phyloP scores from a whole-genome alignment of 2,888 invertebrate genomes.

The Pristionchus fissidentatus region DNA sequence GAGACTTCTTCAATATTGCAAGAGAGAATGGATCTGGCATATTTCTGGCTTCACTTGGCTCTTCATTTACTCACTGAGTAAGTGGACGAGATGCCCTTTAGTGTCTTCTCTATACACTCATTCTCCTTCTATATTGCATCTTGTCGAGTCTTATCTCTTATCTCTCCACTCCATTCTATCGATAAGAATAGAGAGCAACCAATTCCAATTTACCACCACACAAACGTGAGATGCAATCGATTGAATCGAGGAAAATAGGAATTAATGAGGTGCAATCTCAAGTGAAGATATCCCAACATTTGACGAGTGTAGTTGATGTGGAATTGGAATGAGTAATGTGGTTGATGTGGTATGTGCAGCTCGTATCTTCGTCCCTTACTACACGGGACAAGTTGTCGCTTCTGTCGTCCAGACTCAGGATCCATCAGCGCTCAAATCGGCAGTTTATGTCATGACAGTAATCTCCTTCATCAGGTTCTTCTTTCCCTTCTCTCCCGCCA shows the following conservation, averaged over 20 bases:
- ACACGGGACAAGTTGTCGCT: conserved; percentile 76
- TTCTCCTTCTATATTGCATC: not conserved
- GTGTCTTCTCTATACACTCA: not conserved
- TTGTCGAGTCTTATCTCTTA: not conserved
- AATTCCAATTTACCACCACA: not conserved
- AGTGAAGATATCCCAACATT: too few relatives aligned
- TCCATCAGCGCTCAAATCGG: conserved; percentile 71
- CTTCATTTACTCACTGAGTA: conserved; percentile 74
- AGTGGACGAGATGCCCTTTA: conserved; percentile 47
- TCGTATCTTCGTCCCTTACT: conserved; percentile 77
- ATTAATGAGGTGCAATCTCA: not conserved
- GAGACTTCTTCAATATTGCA: conserved; percentile 69
- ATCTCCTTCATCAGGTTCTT: conserved; percentile 72
- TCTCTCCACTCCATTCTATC: conserved; percentile 16
- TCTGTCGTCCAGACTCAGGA: conserved; percentile 76
- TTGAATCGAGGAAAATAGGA: not conserved
- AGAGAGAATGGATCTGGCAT: conserved; percentile 74
- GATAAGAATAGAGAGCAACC: not conserved
- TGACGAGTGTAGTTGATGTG: too few relatives aligned
- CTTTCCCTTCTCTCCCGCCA: not conserved
- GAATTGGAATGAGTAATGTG: conserved; percentile 46
- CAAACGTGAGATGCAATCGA: not conserved
- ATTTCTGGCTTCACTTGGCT: conserved; percentile 74
- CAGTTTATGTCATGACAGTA: conserved; percentile 73
- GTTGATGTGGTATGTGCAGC: too few relatives aligned